Evolutionary conservation across 2,888 invertebrate species (phyloP).

Genomic region (Ichneumoninae sp.): DNA sequence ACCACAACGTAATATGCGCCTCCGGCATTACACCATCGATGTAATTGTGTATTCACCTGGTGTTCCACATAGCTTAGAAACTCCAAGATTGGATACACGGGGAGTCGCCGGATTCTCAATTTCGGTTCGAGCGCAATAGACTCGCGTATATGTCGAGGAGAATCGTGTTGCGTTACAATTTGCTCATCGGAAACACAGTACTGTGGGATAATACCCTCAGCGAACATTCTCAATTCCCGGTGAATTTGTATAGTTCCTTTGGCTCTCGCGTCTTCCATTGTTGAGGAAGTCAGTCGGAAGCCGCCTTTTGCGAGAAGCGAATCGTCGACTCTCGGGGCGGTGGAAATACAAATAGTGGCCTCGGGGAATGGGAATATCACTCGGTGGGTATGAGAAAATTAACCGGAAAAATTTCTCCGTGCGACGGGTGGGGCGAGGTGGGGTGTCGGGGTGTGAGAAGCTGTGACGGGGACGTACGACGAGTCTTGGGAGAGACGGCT

Average conservation of each 20-base stretch:
- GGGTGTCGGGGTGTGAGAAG: not conserved
- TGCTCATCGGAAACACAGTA: not conserved
- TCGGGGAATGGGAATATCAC: slow-evolving; percentile 64
- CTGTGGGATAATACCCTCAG: not conserved
- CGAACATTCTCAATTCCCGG: not conserved
- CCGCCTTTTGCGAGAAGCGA: slow-evolving; percentile 19
- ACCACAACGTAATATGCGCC: too few relatives aligned
- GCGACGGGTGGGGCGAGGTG: not conserved
- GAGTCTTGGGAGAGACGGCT: slow-evolving; percentile 32
- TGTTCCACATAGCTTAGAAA: slow-evolving; percentile 4
- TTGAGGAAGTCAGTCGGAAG: slow-evolving; percentile 1
- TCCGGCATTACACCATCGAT: not conserved
- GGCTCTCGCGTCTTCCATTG: slow-evolving; percentile 25
- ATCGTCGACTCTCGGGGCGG: slow-evolving; percentile 25
- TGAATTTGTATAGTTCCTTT: slow-evolving; percentile 3
- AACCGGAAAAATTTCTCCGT: slow-evolving; percentile 72
- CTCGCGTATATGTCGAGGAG: not conserved
- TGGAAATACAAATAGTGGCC: slow-evolving; percentile 73
- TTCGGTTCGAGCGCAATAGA: not conserved
- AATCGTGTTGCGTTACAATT: slow-evolving; percentile 19
- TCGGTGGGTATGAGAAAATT: slow-evolving; percentile 72
- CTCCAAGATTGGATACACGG: not conserved
- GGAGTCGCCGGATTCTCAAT: slow-evolving; percentile 1
- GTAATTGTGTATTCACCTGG: slow-evolving; percentile 26
- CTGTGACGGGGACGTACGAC: not conserved